phyloP scores from a whole-genome alignment of 2,797 vertebrate species.

The Phaenicophaeus curvirostris region DNA sequence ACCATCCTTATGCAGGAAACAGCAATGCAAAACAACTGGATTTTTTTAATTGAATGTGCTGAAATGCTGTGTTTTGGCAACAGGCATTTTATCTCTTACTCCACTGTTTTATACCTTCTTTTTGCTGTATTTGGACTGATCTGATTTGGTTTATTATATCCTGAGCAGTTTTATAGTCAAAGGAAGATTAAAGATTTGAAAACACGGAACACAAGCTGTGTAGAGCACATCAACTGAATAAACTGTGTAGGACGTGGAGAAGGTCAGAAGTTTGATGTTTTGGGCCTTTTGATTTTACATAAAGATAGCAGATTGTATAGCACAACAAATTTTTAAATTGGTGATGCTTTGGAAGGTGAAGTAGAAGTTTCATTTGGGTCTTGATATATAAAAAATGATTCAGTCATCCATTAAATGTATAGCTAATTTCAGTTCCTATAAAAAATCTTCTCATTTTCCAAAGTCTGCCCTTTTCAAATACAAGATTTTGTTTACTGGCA shows the following conservation, averaged over 20 bases:
- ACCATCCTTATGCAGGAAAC: background rate
- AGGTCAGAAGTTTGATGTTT: background rate
- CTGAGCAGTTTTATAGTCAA: background rate
- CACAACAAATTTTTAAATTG: background rate
- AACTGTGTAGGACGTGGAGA: background rate
- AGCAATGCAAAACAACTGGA: background rate
- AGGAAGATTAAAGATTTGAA: background rate
- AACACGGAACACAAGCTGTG: background rate
- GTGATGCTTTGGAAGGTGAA: background rate
- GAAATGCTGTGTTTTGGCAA: background rate
- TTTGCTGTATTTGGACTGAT: background rate
- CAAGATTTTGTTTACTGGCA: background rate
- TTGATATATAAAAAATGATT: background rate
- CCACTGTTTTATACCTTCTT: background rate
- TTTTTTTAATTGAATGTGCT: background rate
- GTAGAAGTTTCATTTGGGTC: background rate
- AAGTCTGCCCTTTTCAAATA: background rate
- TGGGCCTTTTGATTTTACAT: background rate
- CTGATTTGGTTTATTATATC: background rate
- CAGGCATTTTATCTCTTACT: background rate
- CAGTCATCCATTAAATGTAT: background rate
- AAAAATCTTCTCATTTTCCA: background rate
- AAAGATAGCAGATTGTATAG: background rate
- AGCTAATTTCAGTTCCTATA: background rate
- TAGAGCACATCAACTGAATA: background rate